Evolutionary conservation across 2,113 vertebrate genomes (phyloP).

Genomic region (Corythaeola cristata): DNA sequence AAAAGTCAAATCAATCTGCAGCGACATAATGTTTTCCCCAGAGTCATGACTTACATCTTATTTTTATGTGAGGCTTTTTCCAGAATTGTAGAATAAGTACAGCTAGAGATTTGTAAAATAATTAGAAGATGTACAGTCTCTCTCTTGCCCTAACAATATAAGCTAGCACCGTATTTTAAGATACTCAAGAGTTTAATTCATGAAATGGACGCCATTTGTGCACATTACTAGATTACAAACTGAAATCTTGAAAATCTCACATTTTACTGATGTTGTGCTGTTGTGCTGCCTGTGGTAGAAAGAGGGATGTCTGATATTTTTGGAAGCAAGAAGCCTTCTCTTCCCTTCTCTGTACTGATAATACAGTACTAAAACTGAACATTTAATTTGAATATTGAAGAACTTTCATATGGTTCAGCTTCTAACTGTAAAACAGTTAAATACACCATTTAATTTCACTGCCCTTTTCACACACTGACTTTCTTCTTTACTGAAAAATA

Average conservation of each 20-base stretch:
- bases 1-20: slow-evolving; percentile 63
- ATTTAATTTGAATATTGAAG: slow-evolving; percentile 2
- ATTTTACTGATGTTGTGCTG: slow-evolving; percentile 51
- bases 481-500: slow-evolving; percentile 34
- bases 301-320: slow-evolving; percentile 64
- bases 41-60: neutral
- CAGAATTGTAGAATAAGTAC: neutral
- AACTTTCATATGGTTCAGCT: neutral
- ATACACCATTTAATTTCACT: slow-evolving; percentile 14
- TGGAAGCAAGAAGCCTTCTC: slow-evolving; percentile 71
- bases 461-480: neutral
- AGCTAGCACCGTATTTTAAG: neutral
- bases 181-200: neutral
- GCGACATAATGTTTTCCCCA: neutral
- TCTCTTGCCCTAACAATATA: neutral
- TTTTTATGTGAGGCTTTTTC: slow-evolving; percentile 13
- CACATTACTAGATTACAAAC: slow-evolving; percentile 51
- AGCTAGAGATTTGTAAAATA: slow-evolving; percentile 19
- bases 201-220: slow-evolving; percentile 43
- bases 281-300: slow-evolving; percentile 48
- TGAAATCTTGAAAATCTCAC: slow-evolving; percentile 39
- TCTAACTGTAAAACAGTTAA: slow-evolving; percentile 20
- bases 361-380: slow-evolving; percentile 17
- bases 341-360: slow-evolving; percentile 44
- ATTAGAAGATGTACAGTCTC: neutral